A percentile compares a stretch with the other conserved stretches of the same genome.
phyloP scores from a whole-genome alignment of 2,888 invertebrate species.

The Apamea anceps region DNA sequence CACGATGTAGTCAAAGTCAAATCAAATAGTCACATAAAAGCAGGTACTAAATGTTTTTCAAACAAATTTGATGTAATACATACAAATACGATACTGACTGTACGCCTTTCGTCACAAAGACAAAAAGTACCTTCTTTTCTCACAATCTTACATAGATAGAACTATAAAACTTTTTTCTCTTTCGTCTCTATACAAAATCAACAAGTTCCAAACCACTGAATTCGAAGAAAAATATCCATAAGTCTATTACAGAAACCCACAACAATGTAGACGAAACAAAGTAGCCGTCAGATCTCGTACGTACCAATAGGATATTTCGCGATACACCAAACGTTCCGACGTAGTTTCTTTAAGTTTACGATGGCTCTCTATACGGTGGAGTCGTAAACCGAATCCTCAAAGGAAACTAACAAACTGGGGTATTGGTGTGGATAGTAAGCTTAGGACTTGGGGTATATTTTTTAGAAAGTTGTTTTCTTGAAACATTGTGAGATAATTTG shows the following conservation, averaged over 20 bases:
- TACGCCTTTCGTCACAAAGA: neutral
- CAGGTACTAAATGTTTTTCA: neutral
- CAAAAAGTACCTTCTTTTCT: neutral
- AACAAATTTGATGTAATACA: neutral
- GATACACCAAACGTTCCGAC: slow-evolving; percentile 58
- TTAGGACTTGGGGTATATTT: slow-evolving; percentile 37
- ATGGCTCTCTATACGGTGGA: slow-evolving; percentile 69
- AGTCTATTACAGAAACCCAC: slow-evolving; percentile 41
- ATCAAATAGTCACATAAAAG: neutral
- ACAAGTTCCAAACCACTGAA: slow-evolving; percentile 53
- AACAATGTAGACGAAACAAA: slow-evolving; percentile 57
- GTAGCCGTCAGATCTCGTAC: slow-evolving; percentile 54
- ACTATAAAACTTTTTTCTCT: neutral
- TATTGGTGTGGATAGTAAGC: slow-evolving; percentile 35
- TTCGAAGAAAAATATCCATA: slow-evolving; percentile 35
- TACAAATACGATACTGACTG: neutral
- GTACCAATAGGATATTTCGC: slow-evolving; percentile 59
- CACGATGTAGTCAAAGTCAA: neutral
- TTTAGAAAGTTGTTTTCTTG: neutral
- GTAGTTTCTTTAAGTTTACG: slow-evolving; percentile 77
- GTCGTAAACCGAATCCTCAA: slow-evolving; percentile 81
- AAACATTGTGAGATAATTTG: neutral
- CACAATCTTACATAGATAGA: neutral
- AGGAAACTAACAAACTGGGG: slow-evolving; percentile 76
- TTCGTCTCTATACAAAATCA: slow-evolving; percentile 37